A percentile compares a stretch with the other conserved stretches of the same genome.
These are phyloP conservation scores for Pagetopsis macropterus DNA, from an alignment of 2,797 vertebrate species.

Conservation along the genomic window DNA sequence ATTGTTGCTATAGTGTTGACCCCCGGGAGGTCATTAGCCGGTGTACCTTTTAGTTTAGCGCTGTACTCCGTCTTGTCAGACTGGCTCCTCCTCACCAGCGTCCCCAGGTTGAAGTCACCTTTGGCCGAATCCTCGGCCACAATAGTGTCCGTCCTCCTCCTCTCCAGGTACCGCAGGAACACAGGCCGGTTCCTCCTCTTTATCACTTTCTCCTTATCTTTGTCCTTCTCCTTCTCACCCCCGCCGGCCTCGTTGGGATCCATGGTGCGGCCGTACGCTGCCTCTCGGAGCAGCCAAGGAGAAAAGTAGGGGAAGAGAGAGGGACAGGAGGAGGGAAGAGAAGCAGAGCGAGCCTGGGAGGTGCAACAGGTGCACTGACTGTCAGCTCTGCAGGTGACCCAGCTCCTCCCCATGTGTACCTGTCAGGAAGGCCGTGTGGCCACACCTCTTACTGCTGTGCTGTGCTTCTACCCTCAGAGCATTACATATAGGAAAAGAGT, in stretches of 20 bases:
- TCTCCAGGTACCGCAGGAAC: slow-evolving; percentile 92
- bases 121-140: slow-evolving; percentile 82
- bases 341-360: slow-evolving; percentile 72
- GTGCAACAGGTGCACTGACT: slow-evolving; percentile 80
- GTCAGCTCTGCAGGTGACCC: slow-evolving; percentile 83
- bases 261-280: slow-evolving; percentile 73
- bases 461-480: slow-evolving; percentile 48
- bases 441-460: slow-evolving; percentile 72
- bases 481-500: slow-evolving; percentile 23
- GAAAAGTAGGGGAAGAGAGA: slow-evolving; percentile 54
- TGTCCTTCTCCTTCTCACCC: slow-evolving; percentile 78
- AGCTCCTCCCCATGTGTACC: slow-evolving; percentile 83
- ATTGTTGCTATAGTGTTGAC: slow-evolving; percentile 76
- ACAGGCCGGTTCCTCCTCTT: slow-evolving; percentile 87
- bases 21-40: slow-evolving; percentile 63
- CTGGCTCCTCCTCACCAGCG: slow-evolving; percentile 92
- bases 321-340: slow-evolving; percentile 43
- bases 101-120: slow-evolving; percentile 86
- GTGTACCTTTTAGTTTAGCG: slow-evolving; percentile 94
- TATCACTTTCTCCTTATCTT: slow-evolving; percentile 79
- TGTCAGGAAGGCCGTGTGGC: slow-evolving; percentile 80
- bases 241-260: slow-evolving; percentile 80
- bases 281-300: slow-evolving; percentile 36
- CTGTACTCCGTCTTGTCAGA: slow-evolving; percentile 98
- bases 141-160: slow-evolving; percentile 93